Base-by-base conservation (phyloP, 2,797 vertebrate species). In the Paratrypauchen microcephalus region DNA sequence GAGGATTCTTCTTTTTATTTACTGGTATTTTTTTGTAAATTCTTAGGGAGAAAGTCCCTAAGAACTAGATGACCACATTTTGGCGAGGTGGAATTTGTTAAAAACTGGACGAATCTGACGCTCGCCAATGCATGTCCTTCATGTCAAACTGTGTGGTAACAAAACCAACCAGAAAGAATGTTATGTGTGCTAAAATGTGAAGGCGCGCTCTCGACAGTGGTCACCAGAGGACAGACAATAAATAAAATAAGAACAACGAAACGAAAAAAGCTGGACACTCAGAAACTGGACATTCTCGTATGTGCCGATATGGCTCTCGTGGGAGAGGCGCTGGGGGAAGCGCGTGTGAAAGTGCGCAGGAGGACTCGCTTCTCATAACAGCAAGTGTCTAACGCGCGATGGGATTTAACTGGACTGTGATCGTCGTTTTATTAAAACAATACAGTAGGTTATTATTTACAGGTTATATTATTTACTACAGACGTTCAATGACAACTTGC, bases 111-210 rank as follows among this genome's bases (percentile, higher is more conserved):
- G 75, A 79, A 83, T 82, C 82, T 88, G 83, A 81, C 76, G 71
- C 78, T 88, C 71, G 81, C 72, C 74, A 77, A 77, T 69, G 65
- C 76, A 45, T 85, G 84, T 83, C 81, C 73, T 85, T 83, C 77
- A 77, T 67, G 77, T 87, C 79, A 85, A 87, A 87, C 83, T 71
- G 80, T 89, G 83, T 77, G 79, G 79, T 77, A 32, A 77, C 78
- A 81, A 83, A 83, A 85, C 81, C 78, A 84, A 77, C 73, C 81
- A 81, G 68, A 74, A 63, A 57, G 60, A 74, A 85, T 86, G 80
- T 75, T 58, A 68, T 69, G 79, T 74, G 65, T 77, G 71, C 65
- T 41, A 70, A 32, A 74, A 72, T 78, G 41, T 76, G 58, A 80
- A 74, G 69, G 41, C 66, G 56, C 61, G 23, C 55, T 83, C 73